Evolutionary conservation across 1,140 invertebrate genomes (phyloP).

Genomic region (Globodera rostochiensis): DNA sequence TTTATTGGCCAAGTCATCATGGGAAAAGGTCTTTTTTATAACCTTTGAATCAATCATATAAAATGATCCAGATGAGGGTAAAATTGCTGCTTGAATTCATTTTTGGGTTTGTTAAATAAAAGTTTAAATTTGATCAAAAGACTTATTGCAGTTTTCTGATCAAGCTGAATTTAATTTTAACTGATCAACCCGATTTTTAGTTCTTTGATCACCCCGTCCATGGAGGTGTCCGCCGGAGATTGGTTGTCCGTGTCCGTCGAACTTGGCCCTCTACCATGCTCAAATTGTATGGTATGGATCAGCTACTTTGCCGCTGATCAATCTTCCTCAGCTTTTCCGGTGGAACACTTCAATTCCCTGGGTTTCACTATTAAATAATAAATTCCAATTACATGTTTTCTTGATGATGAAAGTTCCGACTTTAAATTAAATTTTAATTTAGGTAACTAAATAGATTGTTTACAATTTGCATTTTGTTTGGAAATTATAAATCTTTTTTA

Average conservation of each 20-base stretch:
- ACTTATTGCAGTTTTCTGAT: too few relatives aligned
- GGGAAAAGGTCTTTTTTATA: not conserved
- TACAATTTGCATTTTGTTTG: too few relatives aligned
- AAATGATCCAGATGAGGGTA: too few relatives aligned
- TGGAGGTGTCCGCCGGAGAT: not conserved
- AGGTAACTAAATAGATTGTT: not conserved
- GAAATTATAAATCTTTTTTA: too few relatives aligned
- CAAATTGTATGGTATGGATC: not conserved
- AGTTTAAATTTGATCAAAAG: too few relatives aligned
- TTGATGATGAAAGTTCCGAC: not conserved
- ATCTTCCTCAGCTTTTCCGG: not conserved
- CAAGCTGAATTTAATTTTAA: too few relatives aligned
- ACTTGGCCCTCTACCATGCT: not conserved
- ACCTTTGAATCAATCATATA: too few relatives aligned
- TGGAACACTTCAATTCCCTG: not conserved
- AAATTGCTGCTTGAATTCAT: too few relatives aligned
- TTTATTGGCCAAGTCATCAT: not conserved
- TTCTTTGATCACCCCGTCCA: constrained; percentile 2
- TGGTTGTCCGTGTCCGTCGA: not conserved
- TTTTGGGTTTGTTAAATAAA: too few relatives aligned
- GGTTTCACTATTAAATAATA: not conserved
- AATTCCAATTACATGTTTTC: not conserved
- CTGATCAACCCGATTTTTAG: not conserved
- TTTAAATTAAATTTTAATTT: not conserved
- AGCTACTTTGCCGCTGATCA: not conserved